phyloP scores from a whole-genome alignment of 2,797 vertebrate genomes.

The Syncerus caffer region DNA sequence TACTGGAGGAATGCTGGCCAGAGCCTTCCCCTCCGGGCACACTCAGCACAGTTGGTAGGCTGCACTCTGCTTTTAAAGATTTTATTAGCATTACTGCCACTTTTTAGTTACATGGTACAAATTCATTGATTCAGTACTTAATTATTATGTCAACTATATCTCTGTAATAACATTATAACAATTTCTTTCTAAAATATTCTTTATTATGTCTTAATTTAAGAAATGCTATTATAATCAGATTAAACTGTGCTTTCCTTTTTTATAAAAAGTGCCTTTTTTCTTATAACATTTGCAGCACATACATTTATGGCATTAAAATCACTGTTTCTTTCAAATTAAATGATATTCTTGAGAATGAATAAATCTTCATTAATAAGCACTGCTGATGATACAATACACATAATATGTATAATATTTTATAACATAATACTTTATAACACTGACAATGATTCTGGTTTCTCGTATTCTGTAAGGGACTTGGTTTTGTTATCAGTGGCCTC shows the following conservation, averaged over 20 bases:
- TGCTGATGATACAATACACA: not conserved
- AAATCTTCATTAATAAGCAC: slow-evolving; percentile 15
- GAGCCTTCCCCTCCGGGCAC: not conserved
- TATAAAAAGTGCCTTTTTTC: not conserved
- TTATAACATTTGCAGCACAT: not conserved
- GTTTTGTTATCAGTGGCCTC: not conserved
- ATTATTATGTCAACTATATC: not conserved
- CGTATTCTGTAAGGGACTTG: not conserved
- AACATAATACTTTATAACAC: not conserved
- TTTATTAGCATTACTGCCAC: not conserved
- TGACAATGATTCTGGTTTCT: not conserved
- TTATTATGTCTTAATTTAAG: not conserved
- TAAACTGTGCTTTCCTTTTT: not conserved
- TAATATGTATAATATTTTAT: not conserved
- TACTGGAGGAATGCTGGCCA: not conserved
- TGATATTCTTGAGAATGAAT: not conserved
- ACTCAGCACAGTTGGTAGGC: not conserved
- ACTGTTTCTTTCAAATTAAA: not conserved
- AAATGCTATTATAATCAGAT: not conserved
- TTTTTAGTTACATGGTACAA: not conserved
- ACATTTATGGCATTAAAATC: not conserved
- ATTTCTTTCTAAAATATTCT: slow-evolving; percentile 15
- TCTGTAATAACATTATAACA: not conserved
- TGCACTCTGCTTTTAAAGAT: not conserved
- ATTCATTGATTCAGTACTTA: not conserved